Conservation (phyloP, 2,113 vertebrate genomes). For the Desmodus rotundus region DNA sequence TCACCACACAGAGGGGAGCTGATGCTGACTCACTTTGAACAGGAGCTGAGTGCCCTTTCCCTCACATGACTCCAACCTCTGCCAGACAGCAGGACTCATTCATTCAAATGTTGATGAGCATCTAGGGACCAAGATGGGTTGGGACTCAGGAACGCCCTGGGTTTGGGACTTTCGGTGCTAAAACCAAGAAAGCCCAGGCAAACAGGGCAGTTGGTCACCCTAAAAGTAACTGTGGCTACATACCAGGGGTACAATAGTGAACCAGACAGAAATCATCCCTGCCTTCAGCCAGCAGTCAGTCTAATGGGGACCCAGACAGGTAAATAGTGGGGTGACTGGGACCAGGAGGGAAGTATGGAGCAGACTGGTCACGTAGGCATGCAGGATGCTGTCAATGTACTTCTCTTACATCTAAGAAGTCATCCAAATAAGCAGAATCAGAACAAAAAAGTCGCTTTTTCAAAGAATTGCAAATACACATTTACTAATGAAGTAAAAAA, state of each 20-base stretch:
- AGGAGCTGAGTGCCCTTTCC: not conserved
- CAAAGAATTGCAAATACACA: not conserved
- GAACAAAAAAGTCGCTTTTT: not conserved
- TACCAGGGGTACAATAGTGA: accelerated
- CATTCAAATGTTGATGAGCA: not conserved
- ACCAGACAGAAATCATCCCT: not conserved
- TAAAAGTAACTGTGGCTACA: not conserved
- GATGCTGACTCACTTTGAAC: not conserved
- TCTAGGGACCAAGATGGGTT: not conserved
- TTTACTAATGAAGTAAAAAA: not conserved
- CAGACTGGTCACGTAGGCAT: too few species aligned
- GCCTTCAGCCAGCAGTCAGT: not conserved
- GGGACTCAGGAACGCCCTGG: not conserved
- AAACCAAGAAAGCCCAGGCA: not conserved
- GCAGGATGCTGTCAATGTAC: too few species aligned
- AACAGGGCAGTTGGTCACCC: not conserved
- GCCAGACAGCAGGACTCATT: not conserved
- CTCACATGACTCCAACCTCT: not conserved
- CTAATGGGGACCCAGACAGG: not conserved
- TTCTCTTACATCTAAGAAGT: not conserved
- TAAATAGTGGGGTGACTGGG: not conserved
- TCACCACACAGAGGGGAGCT: not conserved
- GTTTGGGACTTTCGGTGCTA: not conserved
- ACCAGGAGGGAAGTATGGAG: accelerated
- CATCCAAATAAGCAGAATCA: not conserved